phyloP scores from a whole-genome alignment of 1,140 invertebrate species.

The Tenebrio molitor region DNA sequence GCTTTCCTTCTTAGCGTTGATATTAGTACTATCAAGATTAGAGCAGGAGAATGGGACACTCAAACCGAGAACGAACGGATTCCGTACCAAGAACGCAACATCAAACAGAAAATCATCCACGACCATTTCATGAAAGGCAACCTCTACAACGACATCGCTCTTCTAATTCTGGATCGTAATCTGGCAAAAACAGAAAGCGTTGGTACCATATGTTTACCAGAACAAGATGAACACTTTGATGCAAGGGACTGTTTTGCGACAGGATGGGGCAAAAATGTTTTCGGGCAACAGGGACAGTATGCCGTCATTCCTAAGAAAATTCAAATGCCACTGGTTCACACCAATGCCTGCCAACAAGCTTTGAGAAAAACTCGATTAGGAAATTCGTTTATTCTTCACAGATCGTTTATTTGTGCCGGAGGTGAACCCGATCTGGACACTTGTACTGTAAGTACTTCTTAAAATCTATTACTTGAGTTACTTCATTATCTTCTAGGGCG shows the following conservation, averaged over 20 bases:
- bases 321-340: constrained; percentile 64
- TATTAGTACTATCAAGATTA: constrained; percentile 69
- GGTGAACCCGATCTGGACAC: constrained; percentile 73
- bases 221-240: constrained; percentile 62
- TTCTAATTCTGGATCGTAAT: constrained; percentile 71
- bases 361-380: constrained; percentile 66
- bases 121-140: constrained; percentile 66
- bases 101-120: constrained; percentile 64
- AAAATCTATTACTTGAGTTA: no score
- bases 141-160: constrained; percentile 76
- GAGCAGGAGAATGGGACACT: constrained; percentile 81
- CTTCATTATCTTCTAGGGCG: constrained; percentile 67
- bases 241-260: constrained; percentile 68
- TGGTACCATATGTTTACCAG: constrained; percentile 77
- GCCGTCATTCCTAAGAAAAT: constrained; percentile 68
- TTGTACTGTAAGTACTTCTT: constrained; percentile 74
- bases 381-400: constrained; percentile 65
- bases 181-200: constrained; percentile 75
- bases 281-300: constrained; percentile 64
- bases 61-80: constrained; percentile 74
- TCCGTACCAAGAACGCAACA: constrained; percentile 72
- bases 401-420: constrained; percentile 70
- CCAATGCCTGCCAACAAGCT: constrained; percentile 62
- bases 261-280: constrained; percentile 74
- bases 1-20: constrained; percentile 24